Percentiles rank a stretch among this genome's conserved stretches.
phyloP scores from a whole-genome alignment of 2,797 vertebrate genomes.

The Saxicola maurus region DNA sequence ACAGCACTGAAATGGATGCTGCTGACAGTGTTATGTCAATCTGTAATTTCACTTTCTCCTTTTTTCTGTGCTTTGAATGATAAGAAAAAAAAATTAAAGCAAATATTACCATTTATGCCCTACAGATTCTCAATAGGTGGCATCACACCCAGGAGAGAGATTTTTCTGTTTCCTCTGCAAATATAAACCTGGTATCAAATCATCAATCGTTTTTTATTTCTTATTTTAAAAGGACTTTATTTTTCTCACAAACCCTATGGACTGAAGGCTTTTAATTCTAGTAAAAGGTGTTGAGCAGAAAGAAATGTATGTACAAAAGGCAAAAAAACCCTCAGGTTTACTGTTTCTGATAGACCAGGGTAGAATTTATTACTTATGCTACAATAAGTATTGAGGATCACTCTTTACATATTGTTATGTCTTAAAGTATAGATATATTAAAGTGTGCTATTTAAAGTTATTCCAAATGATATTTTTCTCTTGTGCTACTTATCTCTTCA shows the following conservation, averaged over 20 bases:
- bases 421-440: background rate
- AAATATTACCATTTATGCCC: background rate
- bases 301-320: background rate
- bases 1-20: background rate
- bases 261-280: background rate
- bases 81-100: background rate
- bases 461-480: background rate
- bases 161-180: background rate
- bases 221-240: background rate
- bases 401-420: background rate
- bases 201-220: accelerated
- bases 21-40: background rate
- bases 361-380: background rate
- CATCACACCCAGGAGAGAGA: background rate
- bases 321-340: background rate
- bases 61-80: background rate
- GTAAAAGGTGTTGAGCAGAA: background rate
- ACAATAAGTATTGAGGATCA: background rate
- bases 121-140: background rate
- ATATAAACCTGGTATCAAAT: background rate
- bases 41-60: background rate
- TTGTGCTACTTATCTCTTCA: background rate
- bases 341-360: background rate
- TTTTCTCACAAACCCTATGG: background rate
- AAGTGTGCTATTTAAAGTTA: background rate